Evolutionary conservation across 2,888 invertebrate species (phyloP), one percentile per base, ranked within the genome.

Genomic region (Trileptium ribeirensis): DNA sequence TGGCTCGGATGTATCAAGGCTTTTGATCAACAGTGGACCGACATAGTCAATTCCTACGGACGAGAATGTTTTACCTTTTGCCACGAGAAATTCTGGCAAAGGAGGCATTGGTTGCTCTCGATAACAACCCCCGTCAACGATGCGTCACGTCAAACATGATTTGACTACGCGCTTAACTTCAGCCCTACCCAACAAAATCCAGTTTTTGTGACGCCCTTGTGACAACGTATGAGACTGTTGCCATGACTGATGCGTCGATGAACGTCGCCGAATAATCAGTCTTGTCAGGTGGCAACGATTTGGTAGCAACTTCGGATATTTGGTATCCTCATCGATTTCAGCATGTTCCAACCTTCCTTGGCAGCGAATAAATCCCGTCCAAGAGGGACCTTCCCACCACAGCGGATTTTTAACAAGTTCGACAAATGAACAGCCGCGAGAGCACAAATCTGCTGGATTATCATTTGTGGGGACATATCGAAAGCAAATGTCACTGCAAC

Each of bases 371-470:
- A 74, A 24, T 29, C 15, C 8, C 19, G 85, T 79, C 83, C 85
- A 86, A 33, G 37, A 0, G 1, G 86, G 86, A 15, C 86, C 86
- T 1, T 81, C 37, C 83, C 84, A 85, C 86, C 86, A 87, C 0
- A 83, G 31, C 1, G 74, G 24, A 29, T 78, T 37, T 0, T 79
- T 38, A 3, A 70, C 15, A 15, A 85, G 78, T 36, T 83, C 81
- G 0, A 40, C 33, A 0, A 83, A 79, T 15, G 81, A 29, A 19
- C 84, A 1, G 15, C 86, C 87, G 75, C 70, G 85, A 37, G 19
- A 85, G 1, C 84, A 83, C 8, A 83, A 79, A 81, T 87, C 87
- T 1, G 87, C 87, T 0, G 87, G 86, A 82, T 87, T 87, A 0
- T 84, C 82, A 33, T 83, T 67, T 0, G 85, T 82, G 1, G 67